Conservation (phyloP, 2,888 invertebrate species). For the Rutpela maculata region DNA sequence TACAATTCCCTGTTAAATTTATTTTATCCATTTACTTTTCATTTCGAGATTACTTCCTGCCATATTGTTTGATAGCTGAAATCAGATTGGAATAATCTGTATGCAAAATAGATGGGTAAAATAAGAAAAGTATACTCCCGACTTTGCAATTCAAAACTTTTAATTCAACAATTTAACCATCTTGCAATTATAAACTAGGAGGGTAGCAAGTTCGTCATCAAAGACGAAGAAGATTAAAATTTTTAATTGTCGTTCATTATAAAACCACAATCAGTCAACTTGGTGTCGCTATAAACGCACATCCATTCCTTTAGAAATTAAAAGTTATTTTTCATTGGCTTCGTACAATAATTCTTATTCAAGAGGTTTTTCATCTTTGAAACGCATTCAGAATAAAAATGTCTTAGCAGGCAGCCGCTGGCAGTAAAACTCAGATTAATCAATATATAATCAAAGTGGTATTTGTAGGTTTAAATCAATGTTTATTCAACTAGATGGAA, state of each 20-base stretch:
- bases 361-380: slow-evolving; percentile 29
- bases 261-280: slow-evolving; percentile 41
- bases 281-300: slow-evolving; percentile 9
- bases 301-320: slow-evolving; percentile 31
- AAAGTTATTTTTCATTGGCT: slow-evolving; percentile 44
- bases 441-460: slow-evolving; percentile 67
- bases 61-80: slow-evolving; percentile 25
- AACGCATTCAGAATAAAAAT: slow-evolving; percentile 39
- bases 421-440: slow-evolving; percentile 54
- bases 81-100: slow-evolving; percentile 29
- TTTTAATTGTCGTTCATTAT: slow-evolving; percentile 43
- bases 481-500: slow-evolving; percentile 66
- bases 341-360: slow-evolving; percentile 39
- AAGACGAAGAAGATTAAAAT: slow-evolving; percentile 34
- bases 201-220: slow-evolving; percentile 25
- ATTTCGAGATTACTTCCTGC: slow-evolving; percentile 8
- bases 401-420: slow-evolving; percentile 1
- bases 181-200: slow-evolving; percentile 35
- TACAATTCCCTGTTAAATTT: not conserved
- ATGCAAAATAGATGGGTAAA: slow-evolving; percentile 32
- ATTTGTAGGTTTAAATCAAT: slow-evolving; percentile 67
- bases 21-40: slow-evolving; percentile 1
- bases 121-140: slow-evolving; percentile 35
- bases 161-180: slow-evolving; percentile 37
- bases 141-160: slow-evolving; percentile 43